phyloP scores from a whole-genome alignment of 2,888 invertebrate species.

The Amphipyra tragopoginis region DNA sequence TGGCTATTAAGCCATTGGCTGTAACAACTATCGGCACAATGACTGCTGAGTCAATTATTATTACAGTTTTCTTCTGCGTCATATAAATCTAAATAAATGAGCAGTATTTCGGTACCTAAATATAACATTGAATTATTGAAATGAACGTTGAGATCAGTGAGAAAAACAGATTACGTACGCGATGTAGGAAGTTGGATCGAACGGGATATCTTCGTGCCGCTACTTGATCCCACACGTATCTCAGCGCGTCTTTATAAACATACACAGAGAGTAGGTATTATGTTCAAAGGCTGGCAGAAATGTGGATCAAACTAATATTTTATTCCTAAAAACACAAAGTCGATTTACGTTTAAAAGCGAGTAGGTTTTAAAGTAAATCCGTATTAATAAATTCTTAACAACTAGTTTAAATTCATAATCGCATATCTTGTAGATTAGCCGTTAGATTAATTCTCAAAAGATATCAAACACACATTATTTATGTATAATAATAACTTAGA shows the following conservation, averaged over 20 bases:
- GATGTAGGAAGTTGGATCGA: conserved; percentile 7
- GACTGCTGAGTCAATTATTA: too few species aligned
- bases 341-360: neutral
- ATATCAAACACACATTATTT: neutral
- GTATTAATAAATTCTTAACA: neutral
- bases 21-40: too few species aligned
- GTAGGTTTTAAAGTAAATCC: neutral
- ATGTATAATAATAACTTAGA: neutral
- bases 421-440: conserved; percentile 7
- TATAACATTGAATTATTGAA: neutral
- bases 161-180: neutral
- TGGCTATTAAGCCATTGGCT: too few species aligned
- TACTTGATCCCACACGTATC: conserved; percentile 28
- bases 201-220: conserved; percentile 1
- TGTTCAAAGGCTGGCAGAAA: conserved; percentile 19
- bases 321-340: neutral
- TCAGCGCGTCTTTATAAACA: conserved; percentile 2
- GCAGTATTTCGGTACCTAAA: neutral
- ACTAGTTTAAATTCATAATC: neutral
- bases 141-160: neutral
- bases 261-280: neutral
- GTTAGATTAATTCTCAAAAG: neutral
- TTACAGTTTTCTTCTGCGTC: conserved; percentile 9
- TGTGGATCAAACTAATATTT: conserved; percentile 4
- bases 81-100: neutral